phyloP scores from a whole-genome alignment of 1,140 invertebrate genomes.

The Potamilus streckersoni region DNA sequence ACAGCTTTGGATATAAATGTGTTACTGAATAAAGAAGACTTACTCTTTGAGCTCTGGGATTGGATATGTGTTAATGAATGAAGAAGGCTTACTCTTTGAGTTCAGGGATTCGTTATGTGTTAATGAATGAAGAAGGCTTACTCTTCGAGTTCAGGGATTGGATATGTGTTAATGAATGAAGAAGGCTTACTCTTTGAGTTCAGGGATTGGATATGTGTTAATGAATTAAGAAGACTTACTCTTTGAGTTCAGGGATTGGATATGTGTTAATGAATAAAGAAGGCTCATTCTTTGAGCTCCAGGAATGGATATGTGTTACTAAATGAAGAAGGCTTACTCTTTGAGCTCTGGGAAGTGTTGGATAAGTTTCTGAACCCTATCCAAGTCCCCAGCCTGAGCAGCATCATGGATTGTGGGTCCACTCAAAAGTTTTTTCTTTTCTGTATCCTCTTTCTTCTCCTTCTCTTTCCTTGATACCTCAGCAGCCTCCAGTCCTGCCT shows the following conservation, averaged over 20 bases:
- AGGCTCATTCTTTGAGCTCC: slow-evolving; percentile 56
- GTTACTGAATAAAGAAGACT: slow-evolving; percentile 13
- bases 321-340: slow-evolving; percentile 42
- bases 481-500: slow-evolving; percentile 48
- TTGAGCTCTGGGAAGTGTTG: slow-evolving; percentile 55
- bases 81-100: neutral
- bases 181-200: slow-evolving; percentile 55
- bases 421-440: slow-evolving; percentile 33
- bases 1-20: slow-evolving; percentile 54
- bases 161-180: too few species aligned
- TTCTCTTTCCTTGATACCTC: slow-evolving; percentile 42
- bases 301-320: slow-evolving; percentile 43
- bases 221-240: slow-evolving; percentile 35
- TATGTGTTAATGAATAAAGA: slow-evolving; percentile 18
- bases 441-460: slow-evolving; percentile 37
- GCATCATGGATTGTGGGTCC: slow-evolving; percentile 60
- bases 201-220: slow-evolving; percentile 42
- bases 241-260: slow-evolving; percentile 54
- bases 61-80: slow-evolving; percentile 27
- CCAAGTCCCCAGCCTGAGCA: slow-evolving; percentile 48
- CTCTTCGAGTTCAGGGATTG: slow-evolving; percentile 49
- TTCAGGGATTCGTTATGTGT: too few species aligned
- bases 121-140: slow-evolving; percentile 26
- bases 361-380: slow-evolving; percentile 53
- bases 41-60: slow-evolving; percentile 59